Conservation (phyloP, 2,113 vertebrate genomes). For the Psittacula cyanocephala region DNA sequence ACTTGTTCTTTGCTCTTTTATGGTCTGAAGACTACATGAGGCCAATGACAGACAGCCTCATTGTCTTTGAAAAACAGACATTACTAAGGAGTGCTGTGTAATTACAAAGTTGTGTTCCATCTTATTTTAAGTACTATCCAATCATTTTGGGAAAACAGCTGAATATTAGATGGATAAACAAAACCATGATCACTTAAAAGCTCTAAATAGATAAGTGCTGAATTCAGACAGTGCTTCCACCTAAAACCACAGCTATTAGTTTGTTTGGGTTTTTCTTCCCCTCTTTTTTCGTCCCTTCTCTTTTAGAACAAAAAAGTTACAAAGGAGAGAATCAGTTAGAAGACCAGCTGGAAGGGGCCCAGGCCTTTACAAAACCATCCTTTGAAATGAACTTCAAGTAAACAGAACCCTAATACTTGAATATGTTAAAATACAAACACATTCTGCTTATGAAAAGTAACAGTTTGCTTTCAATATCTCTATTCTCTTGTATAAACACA, state of each 20-base stretch:
- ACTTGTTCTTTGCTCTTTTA: neutral
- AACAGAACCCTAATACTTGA: neutral
- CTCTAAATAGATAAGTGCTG: neutral
- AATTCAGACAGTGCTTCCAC: neutral
- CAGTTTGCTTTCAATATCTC: neutral
- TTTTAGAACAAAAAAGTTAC: neutral
- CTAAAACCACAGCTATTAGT: neutral
- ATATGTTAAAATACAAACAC: neutral
- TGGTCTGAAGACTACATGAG: neutral
- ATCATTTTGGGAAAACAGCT: neutral
- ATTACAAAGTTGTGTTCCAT: neutral
- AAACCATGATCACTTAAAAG: neutral
- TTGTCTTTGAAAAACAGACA: neutral
- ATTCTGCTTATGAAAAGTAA: neutral
- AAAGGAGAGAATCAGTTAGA: neutral
- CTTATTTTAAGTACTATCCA: neutral
- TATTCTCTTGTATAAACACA: neutral
- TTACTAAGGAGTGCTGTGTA: neutral
- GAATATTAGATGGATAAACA: neutral
- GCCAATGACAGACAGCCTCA: neutral
- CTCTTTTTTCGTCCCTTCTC: neutral
- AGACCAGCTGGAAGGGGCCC: neutral
- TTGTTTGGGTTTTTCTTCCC: neutral
- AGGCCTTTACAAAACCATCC: neutral
- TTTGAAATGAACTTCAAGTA: neutral